Percentiles rank a stretch among this genome's conserved stretches.
Evolutionary conservation across 2,113 vertebrate genomes (phyloP).

Genomic region (Hirundichthys speculiger): DNA sequence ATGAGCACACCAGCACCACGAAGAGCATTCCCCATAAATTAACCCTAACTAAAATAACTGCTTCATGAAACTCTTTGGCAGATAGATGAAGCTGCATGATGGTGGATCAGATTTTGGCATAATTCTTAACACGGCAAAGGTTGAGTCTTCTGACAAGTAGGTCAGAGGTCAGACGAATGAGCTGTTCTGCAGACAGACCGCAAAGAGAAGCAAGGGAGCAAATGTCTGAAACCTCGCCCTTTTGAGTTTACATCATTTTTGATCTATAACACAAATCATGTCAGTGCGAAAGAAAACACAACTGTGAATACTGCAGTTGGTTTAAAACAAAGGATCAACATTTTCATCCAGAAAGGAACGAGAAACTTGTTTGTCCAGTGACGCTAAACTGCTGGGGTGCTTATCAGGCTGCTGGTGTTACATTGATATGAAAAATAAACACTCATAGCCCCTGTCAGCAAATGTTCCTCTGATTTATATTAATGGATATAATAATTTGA

Average conservation of each 20-base stretch:
- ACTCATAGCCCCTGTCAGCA: not conserved
- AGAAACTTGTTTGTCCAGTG: too few species aligned
- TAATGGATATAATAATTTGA: conserved; percentile 16
- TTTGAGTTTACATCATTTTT: not conserved
- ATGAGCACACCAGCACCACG: not conserved
- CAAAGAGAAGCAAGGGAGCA: too few species aligned
- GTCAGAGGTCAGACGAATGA: conserved; percentile 12
- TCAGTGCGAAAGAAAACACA: not conserved
- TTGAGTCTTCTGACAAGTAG: conserved; percentile 9
- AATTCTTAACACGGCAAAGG: too few species aligned
- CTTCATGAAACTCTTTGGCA: too few species aligned
- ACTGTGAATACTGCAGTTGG: too few species aligned
- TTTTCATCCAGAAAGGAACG: too few species aligned
- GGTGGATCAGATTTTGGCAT: too few species aligned
- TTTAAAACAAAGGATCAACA: too few species aligned
- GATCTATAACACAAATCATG: not conserved
- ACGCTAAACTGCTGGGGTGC: not conserved
- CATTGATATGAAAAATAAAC: not conserved
- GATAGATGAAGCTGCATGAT: too few species aligned
- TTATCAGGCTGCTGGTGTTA: not conserved
- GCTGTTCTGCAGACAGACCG: not conserved
- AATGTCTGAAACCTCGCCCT: not conserved
- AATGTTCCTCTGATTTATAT: not conserved
- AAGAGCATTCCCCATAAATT: conserved; percentile 15
- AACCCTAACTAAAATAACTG: not conserved